phyloP scores from a whole-genome alignment of 2,113 vertebrate genomes.

The Chunga burmeisteri region DNA sequence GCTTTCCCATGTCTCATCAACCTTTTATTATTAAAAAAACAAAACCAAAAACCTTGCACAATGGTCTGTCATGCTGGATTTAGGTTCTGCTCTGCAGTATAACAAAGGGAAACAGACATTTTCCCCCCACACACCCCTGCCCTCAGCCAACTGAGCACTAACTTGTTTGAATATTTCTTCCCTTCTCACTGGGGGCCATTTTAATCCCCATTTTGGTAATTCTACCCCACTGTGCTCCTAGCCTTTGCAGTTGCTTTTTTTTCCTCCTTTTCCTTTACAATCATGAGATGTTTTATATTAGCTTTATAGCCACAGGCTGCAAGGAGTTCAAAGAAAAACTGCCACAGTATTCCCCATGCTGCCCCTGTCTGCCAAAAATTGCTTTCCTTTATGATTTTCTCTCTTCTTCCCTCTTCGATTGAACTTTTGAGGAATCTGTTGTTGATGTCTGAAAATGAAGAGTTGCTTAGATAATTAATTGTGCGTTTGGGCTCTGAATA shows the following conservation, averaged over 20 bases:
- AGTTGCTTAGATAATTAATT: not conserved
- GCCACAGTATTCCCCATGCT: constrained; percentile 58
- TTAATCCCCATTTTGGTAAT: constrained; percentile 42
- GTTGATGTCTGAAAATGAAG: not conserved
- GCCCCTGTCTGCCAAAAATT: constrained; percentile 29
- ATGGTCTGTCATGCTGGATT: not conserved
- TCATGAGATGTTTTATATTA: constrained; percentile 82
- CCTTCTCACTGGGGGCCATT: constrained; percentile 9
- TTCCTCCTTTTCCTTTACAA: constrained; percentile 22
- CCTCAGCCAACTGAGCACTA: not conserved
- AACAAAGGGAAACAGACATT: constrained; percentile 37
- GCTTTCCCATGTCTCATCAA: not conserved
- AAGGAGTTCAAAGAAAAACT: constrained; percentile 69
- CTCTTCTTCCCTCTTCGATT: not conserved
- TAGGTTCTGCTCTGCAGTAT: not conserved
- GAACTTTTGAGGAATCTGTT: not conserved
- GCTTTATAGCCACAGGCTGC: constrained; percentile 76
- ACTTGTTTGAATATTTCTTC: constrained; percentile 1
- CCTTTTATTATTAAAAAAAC: not conserved
- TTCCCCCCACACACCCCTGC: not conserved
- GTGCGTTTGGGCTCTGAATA: not conserved
- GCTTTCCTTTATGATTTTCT: not conserved
- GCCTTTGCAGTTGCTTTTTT: constrained; percentile 23
- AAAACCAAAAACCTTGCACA: not conserved
- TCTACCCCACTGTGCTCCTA: constrained; percentile 49